phyloP scores from a whole-genome alignment of 2,888 invertebrate species.

The Keiferia lycopersicella region DNA sequence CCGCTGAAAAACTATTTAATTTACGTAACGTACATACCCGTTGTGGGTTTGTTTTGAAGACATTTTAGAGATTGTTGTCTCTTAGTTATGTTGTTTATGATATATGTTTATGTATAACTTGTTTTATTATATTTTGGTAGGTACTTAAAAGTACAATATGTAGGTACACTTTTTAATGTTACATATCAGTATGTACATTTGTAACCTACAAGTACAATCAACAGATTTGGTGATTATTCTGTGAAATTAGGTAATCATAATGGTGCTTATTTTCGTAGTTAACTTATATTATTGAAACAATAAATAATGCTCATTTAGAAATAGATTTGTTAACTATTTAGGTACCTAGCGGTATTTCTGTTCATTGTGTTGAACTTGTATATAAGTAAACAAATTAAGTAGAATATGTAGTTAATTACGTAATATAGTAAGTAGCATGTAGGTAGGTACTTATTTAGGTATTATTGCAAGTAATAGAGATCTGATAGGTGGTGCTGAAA shows the following conservation, averaged over 20 bases:
- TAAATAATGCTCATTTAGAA: neutral
- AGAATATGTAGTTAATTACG: neutral
- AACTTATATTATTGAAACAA: neutral
- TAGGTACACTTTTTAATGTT: neutral
- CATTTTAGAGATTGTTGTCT: too few species aligned
- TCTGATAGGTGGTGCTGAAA: neutral
- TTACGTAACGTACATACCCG: too few species aligned
- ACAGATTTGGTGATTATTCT: neutral
- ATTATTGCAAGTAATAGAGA: neutral
- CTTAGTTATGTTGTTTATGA: too few species aligned
- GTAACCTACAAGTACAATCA: neutral
- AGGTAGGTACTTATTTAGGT: neutral
- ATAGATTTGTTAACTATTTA: neutral
- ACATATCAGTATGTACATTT: neutral
- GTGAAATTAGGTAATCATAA: neutral
- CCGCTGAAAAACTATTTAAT: too few species aligned
- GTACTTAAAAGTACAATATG: neutral
- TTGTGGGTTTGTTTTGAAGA: too few species aligned
- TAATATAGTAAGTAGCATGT: too few species aligned
- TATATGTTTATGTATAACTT: too few species aligned
- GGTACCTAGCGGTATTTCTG: neutral
- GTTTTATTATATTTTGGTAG: too few species aligned
- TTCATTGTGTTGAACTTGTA: neutral
- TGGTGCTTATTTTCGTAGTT: neutral
- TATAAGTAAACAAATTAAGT: neutral